phyloP scores from a whole-genome alignment of 2,888 invertebrate species.

The Coremacera marginata region DNA sequence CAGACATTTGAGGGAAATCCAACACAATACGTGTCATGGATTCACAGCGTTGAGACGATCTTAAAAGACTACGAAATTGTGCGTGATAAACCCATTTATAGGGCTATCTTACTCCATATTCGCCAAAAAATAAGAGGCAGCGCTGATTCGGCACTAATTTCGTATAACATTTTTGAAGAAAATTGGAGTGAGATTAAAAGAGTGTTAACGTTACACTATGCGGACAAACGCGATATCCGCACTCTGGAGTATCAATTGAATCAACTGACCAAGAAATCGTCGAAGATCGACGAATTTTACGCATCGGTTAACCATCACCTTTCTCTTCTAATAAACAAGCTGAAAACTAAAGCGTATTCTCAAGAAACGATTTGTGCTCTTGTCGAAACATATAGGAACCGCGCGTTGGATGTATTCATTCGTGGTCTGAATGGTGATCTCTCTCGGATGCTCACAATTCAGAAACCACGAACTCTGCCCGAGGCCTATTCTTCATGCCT shows the following conservation, averaged over 20 bases:
- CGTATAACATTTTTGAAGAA: slow-evolving; percentile 38
- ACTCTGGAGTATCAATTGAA: slow-evolving; percentile 47
- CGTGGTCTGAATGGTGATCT: slow-evolving; percentile 32
- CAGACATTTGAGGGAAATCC: background rate
- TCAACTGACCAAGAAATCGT: slow-evolving; percentile 41
- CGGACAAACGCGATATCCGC: slow-evolving; percentile 47
- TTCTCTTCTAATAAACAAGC: slow-evolving; percentile 46
- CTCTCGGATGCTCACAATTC: slow-evolving; percentile 41
- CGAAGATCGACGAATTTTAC: slow-evolving; percentile 46
- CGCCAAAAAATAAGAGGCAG: slow-evolving; percentile 41
- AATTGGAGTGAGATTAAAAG: slow-evolving; percentile 43
- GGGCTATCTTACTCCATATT: slow-evolving; percentile 43
- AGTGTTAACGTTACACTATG: slow-evolving; percentile 21
- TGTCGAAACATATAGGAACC: slow-evolving; percentile 34
- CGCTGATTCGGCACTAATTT: slow-evolving; percentile 42
- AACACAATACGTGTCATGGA: background rate
- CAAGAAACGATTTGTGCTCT: slow-evolving; percentile 39
- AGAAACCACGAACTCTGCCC: slow-evolving; percentile 37
- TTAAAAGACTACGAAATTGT: background rate
- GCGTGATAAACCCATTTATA: background rate
- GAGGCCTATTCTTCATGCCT: slow-evolving; percentile 44
- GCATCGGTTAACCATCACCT: slow-evolving; percentile 45
- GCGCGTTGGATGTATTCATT: slow-evolving; percentile 33
- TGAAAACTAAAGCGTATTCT: background rate
- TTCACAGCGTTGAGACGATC: slow-evolving; percentile 6